Evolutionary conservation across 2,113 vertebrate genomes (phyloP).

Genomic region (Hippotragus niger): DNA sequence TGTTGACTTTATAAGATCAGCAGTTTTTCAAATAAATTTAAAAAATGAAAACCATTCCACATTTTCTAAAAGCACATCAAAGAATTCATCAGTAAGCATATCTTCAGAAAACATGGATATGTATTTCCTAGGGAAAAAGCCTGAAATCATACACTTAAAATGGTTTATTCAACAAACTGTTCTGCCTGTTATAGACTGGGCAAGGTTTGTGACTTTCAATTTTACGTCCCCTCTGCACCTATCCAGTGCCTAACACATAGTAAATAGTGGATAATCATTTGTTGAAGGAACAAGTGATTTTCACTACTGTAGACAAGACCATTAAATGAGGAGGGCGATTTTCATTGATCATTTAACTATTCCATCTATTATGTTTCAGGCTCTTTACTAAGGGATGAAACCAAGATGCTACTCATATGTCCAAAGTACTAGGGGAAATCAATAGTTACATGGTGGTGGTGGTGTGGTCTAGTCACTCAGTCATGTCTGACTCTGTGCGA

Average conservation of each 20-base stretch:
- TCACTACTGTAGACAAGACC: not conserved
- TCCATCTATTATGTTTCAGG: not conserved
- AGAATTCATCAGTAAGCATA: conserved; percentile 11
- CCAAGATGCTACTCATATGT: not conserved
- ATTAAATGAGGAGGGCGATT: not conserved
- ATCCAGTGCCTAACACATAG: not conserved
- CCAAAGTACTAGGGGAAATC: not conserved
- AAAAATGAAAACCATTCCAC: conserved; percentile 20
- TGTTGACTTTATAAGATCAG: not conserved
- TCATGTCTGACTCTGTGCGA: not conserved
- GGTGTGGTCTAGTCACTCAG: not conserved
- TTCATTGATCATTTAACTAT: not conserved
- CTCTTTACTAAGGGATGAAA: not conserved
- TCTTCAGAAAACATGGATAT: not conserved
- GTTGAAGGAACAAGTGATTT: not conserved
- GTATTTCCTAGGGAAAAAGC: not conserved
- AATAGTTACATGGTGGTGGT: not conserved
- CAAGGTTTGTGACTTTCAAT: not conserved
- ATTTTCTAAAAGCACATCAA: conserved; percentile 33
- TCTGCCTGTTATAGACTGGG: not conserved
- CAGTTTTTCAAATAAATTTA: conserved; percentile 38
- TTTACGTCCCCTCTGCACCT: not conserved
- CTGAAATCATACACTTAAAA: conserved; percentile 8
- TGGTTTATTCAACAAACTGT: not conserved
- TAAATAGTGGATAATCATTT: not conserved